Base-by-base conservation (phyloP, 2,888 invertebrate genomes). In the Spilosoma lubricipeda region DNA sequence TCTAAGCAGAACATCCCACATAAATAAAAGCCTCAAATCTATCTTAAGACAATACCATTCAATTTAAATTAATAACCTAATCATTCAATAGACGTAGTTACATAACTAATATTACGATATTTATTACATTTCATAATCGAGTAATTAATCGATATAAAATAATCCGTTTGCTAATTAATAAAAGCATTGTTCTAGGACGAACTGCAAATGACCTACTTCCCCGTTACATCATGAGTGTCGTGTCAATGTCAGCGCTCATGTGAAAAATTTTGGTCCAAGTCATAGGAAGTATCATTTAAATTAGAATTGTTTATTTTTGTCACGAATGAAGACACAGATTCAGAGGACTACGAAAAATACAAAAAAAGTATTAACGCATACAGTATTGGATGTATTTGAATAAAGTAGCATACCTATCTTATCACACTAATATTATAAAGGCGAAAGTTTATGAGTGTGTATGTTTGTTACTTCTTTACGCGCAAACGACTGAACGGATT, bases 201-300 rank as follows among this genome's bases (percentile, higher is more conserved):
- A 75, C 33, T 45, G 64, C 45, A 39, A 70, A 79, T 74, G 81
- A 81, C 83, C 82, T 82, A 86, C 80, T 87, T 88, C 83, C 77
- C 79, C 79, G 82, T 88, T 89, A 88, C 88, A 80, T 88, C 86
- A 88, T 77, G 65, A 64, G 42, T 30, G 71, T 67, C 80, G 79
- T 88, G 88, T 88, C 88, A 88, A 89, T 88, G 89, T 88, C 88
- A 88, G 82, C 83, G 83, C 82, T 82, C 82, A 80, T 79, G 76
- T 82, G 52, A 70, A 59, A 39, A n/a, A 59, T 39, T 48, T 48
- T 75, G 82, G 79, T 15, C 23, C 15, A 39, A 76, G 71, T 59
- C 1, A 74, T 70, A 48, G n/a, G 71, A 65, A 42, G 8, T n/a
- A 67, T 15, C 23, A 36, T 2, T 23, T 33, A 15, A 13, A 39